Evolutionary conservation across 2,888 invertebrate species (phyloP), one percentile per base, ranked within the genome.

Genomic region (Pachymerium ferrugineum): DNA sequence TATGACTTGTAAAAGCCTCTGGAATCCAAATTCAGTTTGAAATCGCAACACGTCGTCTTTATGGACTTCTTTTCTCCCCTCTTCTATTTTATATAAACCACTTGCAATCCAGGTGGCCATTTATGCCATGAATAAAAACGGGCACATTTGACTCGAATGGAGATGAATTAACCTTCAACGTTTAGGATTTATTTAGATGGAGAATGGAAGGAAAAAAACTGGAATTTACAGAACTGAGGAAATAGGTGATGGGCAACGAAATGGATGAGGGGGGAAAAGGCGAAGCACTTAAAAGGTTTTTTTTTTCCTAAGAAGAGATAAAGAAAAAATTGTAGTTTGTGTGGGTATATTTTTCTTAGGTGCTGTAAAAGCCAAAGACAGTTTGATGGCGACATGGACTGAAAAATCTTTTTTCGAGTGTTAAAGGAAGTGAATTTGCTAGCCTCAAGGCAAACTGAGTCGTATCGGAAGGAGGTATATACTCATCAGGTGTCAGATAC

Each of bases 31-130:
- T 54, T 54, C 54, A 54, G 54, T 54, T 54, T 54, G 54, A 25
- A 54, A 54, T 54, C 54, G 54, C 54, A 54, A 54, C 54, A 54
- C 69, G 69, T 69, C 69, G 30, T 69, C 31, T 69, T 69, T 69
- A 31, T 69, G 69, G 30, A 31, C 33, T 30, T 69, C 33, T 69
- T 28, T 69, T 69, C 14, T 10, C 69, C 69, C 30, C 69, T 33
- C 19, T n/a, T 69, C 29, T 69, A 29, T 69, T 69, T 69, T 69
- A 69, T 33, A 31, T 69, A 69, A 30, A 69, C 33, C 31, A 69
- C 69, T 69, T 69, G 54, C 54, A 54, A 47, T 47, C 47, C 47
- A 47, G 47, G 47, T 47, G 47, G 47, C 47, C 47, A 47, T 47
- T 47, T 47, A 47, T 47, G 47, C 47, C 19, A 19, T 54, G 54